These are phyloP conservation scores for Oncorhynchus mykiss DNA, from an alignment of 2,113 vertebrate species.

Conservation along the genomic window DNA sequence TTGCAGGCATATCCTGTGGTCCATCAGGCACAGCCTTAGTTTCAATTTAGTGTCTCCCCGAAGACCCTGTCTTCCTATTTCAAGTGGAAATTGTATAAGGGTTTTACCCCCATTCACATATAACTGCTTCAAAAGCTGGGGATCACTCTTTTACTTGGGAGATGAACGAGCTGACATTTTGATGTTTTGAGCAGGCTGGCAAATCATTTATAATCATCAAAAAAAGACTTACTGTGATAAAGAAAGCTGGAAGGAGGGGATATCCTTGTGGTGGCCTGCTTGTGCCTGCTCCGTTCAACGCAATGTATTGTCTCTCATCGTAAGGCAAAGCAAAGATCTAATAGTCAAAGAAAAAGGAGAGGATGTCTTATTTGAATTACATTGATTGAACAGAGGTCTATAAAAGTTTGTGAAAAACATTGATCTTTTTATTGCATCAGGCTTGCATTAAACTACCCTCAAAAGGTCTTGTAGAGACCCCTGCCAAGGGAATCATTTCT, in stretches of 20 bases:
- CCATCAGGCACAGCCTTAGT: constrained; percentile 94
- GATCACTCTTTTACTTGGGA: constrained; percentile 61
- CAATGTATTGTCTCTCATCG: constrained; percentile 4
- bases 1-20: constrained; percentile 99
- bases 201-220: constrained; percentile 67
- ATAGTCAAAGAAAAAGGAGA: constrained; percentile 40
- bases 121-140: constrained; percentile 67
- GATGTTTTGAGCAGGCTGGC: constrained; percentile 78
- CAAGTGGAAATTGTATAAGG: constrained; percentile 83
- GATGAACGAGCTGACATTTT: constrained; percentile 81
- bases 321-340: constrained; percentile 7
- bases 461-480: constrained; percentile 51
- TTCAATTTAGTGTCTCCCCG: constrained; percentile 97
- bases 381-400: constrained; percentile 59
- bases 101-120: constrained; percentile 54
- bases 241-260: constrained; percentile 13
- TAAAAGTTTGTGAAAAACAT: constrained; percentile 62
- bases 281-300: not conserved
- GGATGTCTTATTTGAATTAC: constrained; percentile 40
- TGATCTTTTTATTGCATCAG: constrained; percentile 61
- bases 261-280: not conserved
- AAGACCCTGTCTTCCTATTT: constrained; percentile 85
- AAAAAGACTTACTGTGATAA: constrained; percentile 29
- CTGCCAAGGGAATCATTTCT: constrained; percentile 58
- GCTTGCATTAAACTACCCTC: constrained; percentile 61